Evolutionary conservation across 2,797 vertebrate genomes (phyloP).

Genomic region (Gadopsis marmoratus): DNA sequence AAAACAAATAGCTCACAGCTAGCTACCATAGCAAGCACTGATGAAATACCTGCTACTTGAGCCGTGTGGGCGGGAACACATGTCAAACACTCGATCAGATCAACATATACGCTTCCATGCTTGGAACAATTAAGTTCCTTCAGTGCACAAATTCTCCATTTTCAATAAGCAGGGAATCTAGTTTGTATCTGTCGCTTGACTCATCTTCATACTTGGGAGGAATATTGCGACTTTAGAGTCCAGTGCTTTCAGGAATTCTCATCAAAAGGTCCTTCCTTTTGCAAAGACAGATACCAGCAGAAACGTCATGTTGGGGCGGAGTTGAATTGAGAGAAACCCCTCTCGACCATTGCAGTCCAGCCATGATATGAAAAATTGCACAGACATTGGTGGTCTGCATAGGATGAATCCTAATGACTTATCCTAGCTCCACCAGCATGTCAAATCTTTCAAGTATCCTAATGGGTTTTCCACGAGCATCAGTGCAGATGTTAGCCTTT

Average conservation of each 20-base stretch:
- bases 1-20: neutral
- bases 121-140: conserved; percentile 7
- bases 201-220: conserved; percentile 5
- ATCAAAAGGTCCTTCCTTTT: neutral
- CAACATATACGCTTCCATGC: conserved; percentile 4
- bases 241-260: neutral
- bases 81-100: conserved; percentile 29
- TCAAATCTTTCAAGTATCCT: neutral
- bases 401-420: neutral
- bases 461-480: neutral
- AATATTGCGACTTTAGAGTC: neutral
- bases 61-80: conserved; percentile 2
- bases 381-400: too few relatives aligned
- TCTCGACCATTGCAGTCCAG: too few relatives aligned
- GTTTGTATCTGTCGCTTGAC: conserved; percentile 10
- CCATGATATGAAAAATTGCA: too few relatives aligned
- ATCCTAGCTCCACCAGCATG: too few relatives aligned
- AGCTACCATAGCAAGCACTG: conserved; percentile 13
- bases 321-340: too few relatives aligned
- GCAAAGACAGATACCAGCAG: neutral
- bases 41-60: conserved; percentile 18
- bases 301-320: neutral
- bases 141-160: neutral
- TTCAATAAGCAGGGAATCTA: neutral
- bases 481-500: neutral